A percentile compares a stretch with the other conserved stretches of the same genome.
Evolutionary conservation across 2,797 vertebrate genomes (phyloP).

Genomic region (Bothrops alternatus): DNA sequence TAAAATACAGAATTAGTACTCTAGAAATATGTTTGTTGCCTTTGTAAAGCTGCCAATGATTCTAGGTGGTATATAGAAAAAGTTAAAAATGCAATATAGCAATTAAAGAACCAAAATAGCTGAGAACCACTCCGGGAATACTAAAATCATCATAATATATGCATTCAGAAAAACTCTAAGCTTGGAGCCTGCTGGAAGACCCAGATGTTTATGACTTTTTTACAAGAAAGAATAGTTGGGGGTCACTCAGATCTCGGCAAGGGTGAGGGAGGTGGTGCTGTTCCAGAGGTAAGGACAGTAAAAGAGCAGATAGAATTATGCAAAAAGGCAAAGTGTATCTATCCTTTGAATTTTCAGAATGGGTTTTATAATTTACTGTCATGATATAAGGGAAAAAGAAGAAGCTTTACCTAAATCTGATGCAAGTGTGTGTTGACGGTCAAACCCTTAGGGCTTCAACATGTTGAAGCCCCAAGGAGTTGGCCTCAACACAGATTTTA

Average conservation of each 20-base stretch:
- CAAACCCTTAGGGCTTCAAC: not conserved
- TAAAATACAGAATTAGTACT: not conserved
- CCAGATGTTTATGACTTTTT: not conserved
- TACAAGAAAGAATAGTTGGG: not conserved
- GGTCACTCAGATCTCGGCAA: not conserved
- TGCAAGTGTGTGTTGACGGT: not conserved
- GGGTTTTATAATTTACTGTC: not conserved
- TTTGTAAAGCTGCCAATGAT: not conserved
- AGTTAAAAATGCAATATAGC: not conserved
- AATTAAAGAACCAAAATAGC: not conserved
- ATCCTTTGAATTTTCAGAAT: slow-evolving; percentile 15
- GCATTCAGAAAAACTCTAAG: not conserved
- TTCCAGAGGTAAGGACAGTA: not conserved
- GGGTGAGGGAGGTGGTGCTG: not conserved
- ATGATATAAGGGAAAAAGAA: no score
- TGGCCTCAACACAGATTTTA: not conserved
- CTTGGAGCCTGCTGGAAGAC: not conserved
- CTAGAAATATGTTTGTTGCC: not conserved
- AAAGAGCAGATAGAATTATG: not conserved
- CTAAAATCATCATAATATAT: not conserved
- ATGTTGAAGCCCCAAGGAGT: not conserved
- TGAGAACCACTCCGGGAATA: not conserved
- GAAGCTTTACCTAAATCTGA: not conserved
- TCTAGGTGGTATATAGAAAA: not conserved
- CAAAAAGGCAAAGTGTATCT: not conserved